A percentile compares a stretch with the other conserved stretches of the same genome.
Evolutionary conservation across 2,888 invertebrate species (phyloP).

Genomic region (Cordilura impudica): DNA sequence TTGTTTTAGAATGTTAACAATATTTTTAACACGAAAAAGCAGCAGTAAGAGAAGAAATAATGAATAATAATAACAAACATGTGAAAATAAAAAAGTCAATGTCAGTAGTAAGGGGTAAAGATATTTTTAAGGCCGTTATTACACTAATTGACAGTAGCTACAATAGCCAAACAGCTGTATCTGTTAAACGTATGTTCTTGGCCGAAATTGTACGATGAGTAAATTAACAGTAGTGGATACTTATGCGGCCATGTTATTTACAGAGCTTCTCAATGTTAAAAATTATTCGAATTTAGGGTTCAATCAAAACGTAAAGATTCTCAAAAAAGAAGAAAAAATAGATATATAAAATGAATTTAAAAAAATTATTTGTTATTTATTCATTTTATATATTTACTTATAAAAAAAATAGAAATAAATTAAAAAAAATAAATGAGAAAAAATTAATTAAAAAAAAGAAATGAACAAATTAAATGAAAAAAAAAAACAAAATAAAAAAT

Average conservation of each 20-base stretch:
- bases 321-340: too few species aligned
- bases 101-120: constrained; percentile 12
- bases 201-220: neutral
- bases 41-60: constrained; percentile 20
- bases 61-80: constrained; percentile 51
- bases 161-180: constrained; percentile 24
- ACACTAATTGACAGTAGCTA: constrained; percentile 1
- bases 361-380: too few species aligned
- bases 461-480: too few species aligned
- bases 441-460: too few species aligned
- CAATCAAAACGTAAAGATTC: too few species aligned
- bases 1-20: constrained; percentile 25
- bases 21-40: neutral
- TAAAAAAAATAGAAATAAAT: too few species aligned
- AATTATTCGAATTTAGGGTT: too few species aligned
- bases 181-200: neutral
- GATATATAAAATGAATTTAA: too few species aligned
- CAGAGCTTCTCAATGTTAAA: neutral
- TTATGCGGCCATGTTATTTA: neutral
- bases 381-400: too few species aligned
- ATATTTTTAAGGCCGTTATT: constrained; percentile 23
- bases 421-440: too few species aligned
- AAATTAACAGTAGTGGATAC: too few species aligned
- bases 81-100: constrained; percentile 2
- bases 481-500: too few species aligned